Conservation (phyloP, 2,888 invertebrate genomes). For the Chrysina gloriosa region DNA sequence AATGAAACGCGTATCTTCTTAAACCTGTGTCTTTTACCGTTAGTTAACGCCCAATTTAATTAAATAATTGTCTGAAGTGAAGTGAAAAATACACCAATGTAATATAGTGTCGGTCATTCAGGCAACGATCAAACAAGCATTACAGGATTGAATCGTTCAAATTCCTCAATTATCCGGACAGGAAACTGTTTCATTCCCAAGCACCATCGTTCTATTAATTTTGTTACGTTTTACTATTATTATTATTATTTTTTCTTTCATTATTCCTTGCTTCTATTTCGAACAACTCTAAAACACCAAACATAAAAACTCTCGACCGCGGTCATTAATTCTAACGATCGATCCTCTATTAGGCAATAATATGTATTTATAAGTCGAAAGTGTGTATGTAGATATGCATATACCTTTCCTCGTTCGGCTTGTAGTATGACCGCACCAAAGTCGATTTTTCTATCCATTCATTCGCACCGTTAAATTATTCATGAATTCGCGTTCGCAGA, state of each 20-base stretch:
- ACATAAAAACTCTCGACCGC: background rate
- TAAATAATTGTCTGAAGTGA: too few relatives aligned
- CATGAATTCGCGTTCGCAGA: constrained; percentile 18
- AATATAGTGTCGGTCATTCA: too few relatives aligned
- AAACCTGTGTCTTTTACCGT: too few relatives aligned
- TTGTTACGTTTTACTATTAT: too few relatives aligned
- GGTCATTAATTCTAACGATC: constrained; percentile 20
- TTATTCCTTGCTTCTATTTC: background rate
- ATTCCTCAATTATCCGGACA: constrained; percentile 19
- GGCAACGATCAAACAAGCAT: constrained; percentile 2
- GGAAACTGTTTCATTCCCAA: constrained; percentile 19
- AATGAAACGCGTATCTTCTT: too few relatives aligned
- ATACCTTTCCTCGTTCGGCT: background rate
- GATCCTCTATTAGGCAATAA: constrained; percentile 25
- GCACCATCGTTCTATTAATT: too few relatives aligned
- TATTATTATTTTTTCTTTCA: too few relatives aligned
- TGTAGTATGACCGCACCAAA: constrained; percentile 2
- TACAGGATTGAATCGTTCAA: background rate
- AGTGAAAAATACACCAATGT: too few relatives aligned
- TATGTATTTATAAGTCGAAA: constrained; percentile 12
- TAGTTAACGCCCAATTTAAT: too few relatives aligned
- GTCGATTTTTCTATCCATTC: background rate
- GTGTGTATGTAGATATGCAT: too few relatives aligned
- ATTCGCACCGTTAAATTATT: constrained; percentile 9
- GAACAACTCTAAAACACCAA: background rate